Base-by-base conservation (phyloP, 2,797 vertebrate genomes). In the Bucorvus abyssinicus region DNA sequence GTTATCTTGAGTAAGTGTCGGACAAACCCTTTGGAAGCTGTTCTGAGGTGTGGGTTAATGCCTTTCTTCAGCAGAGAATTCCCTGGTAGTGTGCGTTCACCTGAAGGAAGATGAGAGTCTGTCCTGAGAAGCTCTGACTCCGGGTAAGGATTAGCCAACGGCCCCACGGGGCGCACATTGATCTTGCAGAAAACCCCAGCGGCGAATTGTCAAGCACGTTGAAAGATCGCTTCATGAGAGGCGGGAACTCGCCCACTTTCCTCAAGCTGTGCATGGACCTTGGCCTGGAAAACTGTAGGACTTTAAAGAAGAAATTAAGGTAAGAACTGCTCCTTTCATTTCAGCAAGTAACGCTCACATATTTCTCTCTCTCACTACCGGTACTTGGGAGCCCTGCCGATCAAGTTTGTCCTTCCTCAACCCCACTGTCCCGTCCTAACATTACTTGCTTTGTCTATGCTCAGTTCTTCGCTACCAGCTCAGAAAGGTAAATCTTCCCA, bases 81-180 rank as follows among this genome's bases (percentile, higher is more conserved):
- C 32, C 34, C 56, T 20, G 18, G 32, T 42, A 78, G 47, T 0
- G 0, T 6, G 23, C 55, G 17, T 4, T 84, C 42, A n/a, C 12
- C 50, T 61, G 29, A 38, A 42, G 32, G 68, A 32, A 23, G 1
- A 47, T 6, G 36, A 60, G 36, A 60, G 47, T 24, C 86, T 75
- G 34, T 50, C 56, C 79, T 64, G 18, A 68, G 60, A 34, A 56
- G 14, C 4, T 56, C 60, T 75, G 42, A 24, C 61, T 59, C 29
- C 17, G 55, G 67, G 14, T 36, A 55, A 38, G 61, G 59, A 55
- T 84, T 73, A 82, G 21, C 9, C 47, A 36, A 34, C 14, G 71
- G 21, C 9, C 9, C 4, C 24, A 74, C 0, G 1, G 63, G 44
- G 44, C 1, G 19, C 38, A 32, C 1, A 0, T 59, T 76, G 40